Evolutionary conservation across 2,797 vertebrate species (phyloP).

Genomic region (Xiphophorus birchmanni): DNA sequence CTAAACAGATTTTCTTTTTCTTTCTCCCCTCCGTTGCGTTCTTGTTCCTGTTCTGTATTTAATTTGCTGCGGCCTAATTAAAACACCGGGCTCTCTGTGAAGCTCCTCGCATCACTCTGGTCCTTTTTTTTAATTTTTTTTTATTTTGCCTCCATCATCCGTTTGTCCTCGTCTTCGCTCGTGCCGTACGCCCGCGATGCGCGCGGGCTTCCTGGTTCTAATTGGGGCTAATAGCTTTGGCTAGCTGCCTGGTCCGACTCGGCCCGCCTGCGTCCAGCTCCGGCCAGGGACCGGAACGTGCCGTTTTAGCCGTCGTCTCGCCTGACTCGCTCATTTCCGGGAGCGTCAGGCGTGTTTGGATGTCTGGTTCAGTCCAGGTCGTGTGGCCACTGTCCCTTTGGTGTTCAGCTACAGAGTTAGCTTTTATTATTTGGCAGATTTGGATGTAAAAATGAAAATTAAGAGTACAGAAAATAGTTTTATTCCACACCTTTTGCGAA

Average conservation of each 20-base stretch:
- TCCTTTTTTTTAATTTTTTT: no score
- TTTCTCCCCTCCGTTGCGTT: slow-evolving; percentile 24
- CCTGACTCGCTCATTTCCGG: neutral
- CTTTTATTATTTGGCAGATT: neutral
- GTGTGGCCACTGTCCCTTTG: neutral
- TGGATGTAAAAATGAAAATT: neutral
- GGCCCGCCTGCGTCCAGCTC: slow-evolving; percentile 39
- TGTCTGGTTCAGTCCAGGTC: slow-evolving; percentile 11
- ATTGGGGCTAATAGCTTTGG: slow-evolving; percentile 68
- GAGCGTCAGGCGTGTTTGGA: neutral
- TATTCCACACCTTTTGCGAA: neutral
- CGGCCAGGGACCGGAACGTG: slow-evolving; percentile 30
- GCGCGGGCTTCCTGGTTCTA: slow-evolving; percentile 57
- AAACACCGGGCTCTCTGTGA: slow-evolving; percentile 1
- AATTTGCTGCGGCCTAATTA: slow-evolving; percentile 41
- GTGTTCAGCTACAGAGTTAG: neutral
- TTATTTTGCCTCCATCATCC: neutral
- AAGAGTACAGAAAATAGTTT: neutral
- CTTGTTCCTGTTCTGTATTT: slow-evolving; percentile 36
- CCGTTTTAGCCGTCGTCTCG: neutral
- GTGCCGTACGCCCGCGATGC: slow-evolving; percentile 37
- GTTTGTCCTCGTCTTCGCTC: slow-evolving; percentile 14
- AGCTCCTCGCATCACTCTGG: neutral
- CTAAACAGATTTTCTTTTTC: slow-evolving; percentile 35
- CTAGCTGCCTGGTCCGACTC: slow-evolving; percentile 63